Conservation (phyloP, 1,140 invertebrate species). For the Heliothis subflexa region DNA sequence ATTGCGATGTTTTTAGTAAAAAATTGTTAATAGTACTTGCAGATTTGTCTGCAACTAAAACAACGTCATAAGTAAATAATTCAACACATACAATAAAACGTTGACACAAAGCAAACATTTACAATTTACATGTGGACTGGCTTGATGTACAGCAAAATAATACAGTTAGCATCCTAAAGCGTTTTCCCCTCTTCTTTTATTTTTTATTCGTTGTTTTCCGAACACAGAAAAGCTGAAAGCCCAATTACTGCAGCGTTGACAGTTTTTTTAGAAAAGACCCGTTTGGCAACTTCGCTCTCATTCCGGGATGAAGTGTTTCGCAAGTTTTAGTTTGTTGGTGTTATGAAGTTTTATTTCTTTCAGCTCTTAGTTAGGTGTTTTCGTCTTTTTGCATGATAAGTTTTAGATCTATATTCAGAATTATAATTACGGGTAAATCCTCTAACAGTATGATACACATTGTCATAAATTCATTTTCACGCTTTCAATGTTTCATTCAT, state of each 20-base stretch:
- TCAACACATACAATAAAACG: constrained; percentile 22
- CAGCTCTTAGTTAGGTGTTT: not conserved
- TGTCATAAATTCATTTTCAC: not conserved
- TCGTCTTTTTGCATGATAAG: not conserved
- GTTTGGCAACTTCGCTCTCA: not conserved
- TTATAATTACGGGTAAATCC: no score
- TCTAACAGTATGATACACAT: no score
- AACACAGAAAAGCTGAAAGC: not conserved
- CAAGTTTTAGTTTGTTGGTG: not conserved
- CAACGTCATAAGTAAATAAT: not conserved
- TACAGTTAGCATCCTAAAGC: not conserved
- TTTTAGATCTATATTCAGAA: no score
- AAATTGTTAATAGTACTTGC: no score
- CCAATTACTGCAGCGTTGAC: constrained; percentile 17
- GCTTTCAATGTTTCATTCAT: not conserved
- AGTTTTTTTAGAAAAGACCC: not conserved
- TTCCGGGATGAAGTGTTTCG: not conserved
- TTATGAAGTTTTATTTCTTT: not conserved
- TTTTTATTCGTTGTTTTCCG: not conserved
- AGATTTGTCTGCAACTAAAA: no score
- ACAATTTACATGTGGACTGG: constrained; percentile 14
- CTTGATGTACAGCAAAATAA: constrained; percentile 2
- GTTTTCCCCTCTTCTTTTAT: not conserved
- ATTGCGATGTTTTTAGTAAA: not conserved
- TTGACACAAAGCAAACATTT: constrained; percentile 24